Conservation (phyloP, 2,888 invertebrate genomes). For the Xylophagus ater region DNA sequence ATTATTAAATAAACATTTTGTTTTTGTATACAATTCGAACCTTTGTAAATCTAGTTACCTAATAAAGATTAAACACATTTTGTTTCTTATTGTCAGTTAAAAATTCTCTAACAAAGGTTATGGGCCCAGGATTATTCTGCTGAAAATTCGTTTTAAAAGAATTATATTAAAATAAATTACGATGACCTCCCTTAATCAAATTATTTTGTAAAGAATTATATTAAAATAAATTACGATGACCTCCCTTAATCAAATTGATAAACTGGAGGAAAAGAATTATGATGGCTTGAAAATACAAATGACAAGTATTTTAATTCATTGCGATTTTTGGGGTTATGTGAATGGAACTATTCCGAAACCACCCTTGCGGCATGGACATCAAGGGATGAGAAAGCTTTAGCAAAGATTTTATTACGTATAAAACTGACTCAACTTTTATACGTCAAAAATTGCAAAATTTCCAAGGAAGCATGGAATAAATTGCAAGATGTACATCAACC, state of each 20-base stretch:
- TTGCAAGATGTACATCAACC: constrained; percentile 8
- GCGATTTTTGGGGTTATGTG: constrained; percentile 7
- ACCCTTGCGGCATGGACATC: constrained; percentile 3
- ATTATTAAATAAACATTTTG: too few relatives aligned
- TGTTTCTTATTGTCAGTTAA: too few relatives aligned
- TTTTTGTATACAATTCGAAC: too few relatives aligned
- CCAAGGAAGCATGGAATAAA: constrained; percentile 8
- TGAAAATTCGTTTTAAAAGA: too few relatives aligned
- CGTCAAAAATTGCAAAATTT: constrained; percentile 7
- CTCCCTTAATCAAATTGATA: constrained; percentile 8
- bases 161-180: neutral
- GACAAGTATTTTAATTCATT: constrained; percentile 6
- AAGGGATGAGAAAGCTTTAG: constrained; percentile 8
- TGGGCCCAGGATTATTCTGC: too few relatives aligned
- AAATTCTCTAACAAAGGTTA: too few relatives aligned
- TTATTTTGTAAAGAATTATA: neutral
- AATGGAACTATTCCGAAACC: constrained; percentile 4
- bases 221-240: constrained; percentile 1
- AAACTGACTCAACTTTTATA: constrained; percentile 8
- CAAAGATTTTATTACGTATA: constrained; percentile 7
- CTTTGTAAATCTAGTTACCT: too few relatives aligned
- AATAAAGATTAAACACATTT: too few relatives aligned
- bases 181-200: constrained; percentile 6
- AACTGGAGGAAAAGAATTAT: constrained; percentile 8
- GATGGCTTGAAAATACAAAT: constrained; percentile 11